Conservation (phyloP, 30 jellyfish, hydroid and myxozoan genomes). For the Chironex yamaguchii region DNA sequence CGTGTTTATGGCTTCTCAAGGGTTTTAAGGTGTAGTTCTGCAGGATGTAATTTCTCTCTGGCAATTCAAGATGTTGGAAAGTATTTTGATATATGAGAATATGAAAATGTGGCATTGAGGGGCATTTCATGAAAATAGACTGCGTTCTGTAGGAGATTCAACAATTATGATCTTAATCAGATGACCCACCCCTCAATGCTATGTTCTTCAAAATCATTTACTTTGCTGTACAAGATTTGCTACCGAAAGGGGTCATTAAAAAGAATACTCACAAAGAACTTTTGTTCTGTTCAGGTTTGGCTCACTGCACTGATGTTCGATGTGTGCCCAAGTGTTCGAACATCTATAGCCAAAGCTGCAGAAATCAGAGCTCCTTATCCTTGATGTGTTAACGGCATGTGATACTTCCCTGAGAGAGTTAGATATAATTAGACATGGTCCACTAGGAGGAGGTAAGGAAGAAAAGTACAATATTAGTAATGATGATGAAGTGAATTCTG, state of each 20-base stretch:
- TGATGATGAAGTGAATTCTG: background rate
- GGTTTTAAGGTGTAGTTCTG: no score
- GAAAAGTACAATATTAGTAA: background rate
- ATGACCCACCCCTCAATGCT: background rate
- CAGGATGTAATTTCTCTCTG: no score
- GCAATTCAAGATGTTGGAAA: no score
- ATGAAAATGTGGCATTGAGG: background rate
- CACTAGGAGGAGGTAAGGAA: no score
- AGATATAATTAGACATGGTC: background rate
- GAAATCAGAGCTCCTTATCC: background rate
- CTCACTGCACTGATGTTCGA: slow-evolving; percentile 35
- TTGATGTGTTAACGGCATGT: background rate
- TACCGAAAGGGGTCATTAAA: background rate
- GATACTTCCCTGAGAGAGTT: background rate
- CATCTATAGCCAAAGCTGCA: background rate
- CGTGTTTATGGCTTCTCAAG: no score
- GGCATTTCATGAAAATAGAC: background rate
- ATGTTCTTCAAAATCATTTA: background rate
- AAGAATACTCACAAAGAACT: background rate
- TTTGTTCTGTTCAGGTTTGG: slow-evolving; percentile 8
- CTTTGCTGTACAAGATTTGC: background rate
- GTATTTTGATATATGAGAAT: no score
- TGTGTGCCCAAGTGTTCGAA: background rate
- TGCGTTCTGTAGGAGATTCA: background rate
- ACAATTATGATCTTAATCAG: background rate